Conservation (phyloP, 2,113 vertebrate genomes). For the Oncorhynchus gorbuscha region DNA sequence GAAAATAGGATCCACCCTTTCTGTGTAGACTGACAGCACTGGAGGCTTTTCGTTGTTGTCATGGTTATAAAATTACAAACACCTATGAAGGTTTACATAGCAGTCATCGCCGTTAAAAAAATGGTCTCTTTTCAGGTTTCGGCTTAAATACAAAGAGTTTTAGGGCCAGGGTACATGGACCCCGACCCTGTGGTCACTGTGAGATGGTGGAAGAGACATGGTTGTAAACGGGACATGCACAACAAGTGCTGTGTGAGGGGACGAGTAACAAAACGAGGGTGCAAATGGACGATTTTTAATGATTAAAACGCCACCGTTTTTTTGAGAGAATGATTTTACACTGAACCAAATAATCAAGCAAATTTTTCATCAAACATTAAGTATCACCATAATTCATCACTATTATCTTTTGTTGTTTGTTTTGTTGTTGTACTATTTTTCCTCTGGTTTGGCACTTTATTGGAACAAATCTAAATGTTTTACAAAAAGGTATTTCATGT, state of each 20-base stretch:
- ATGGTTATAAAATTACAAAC: slow-evolving; percentile 98
- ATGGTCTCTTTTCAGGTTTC: slow-evolving; percentile 73
- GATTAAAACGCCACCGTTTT: slow-evolving; percentile 64
- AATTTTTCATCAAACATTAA: slow-evolving; percentile 73
- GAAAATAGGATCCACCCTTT: slow-evolving; percentile 53
- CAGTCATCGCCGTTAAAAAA: slow-evolving; percentile 89
- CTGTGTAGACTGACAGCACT: slow-evolving; percentile 67
- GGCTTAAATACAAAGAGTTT: slow-evolving; percentile 78
- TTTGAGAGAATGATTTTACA: slow-evolving; percentile 68
- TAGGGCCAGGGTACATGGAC: slow-evolving; percentile 57
- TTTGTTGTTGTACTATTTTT: slow-evolving; percentile 59
- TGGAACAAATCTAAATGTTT: slow-evolving; percentile 85
- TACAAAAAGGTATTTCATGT: slow-evolving; percentile 84
- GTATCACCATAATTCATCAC: slow-evolving; percentile 69
- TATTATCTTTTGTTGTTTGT: slow-evolving; percentile 61
- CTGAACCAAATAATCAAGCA: slow-evolving; percentile 75
- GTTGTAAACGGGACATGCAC: slow-evolving; percentile 69
- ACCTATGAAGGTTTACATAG: slow-evolving; percentile 88
- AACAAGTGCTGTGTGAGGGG: slow-evolving; percentile 68
- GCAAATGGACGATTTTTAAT: slow-evolving; percentile 62
- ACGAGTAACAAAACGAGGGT: slow-evolving; percentile 60
- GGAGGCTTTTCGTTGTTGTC: slow-evolving; percentile 72
- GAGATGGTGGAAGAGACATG: slow-evolving; percentile 68
- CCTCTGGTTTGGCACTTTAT: slow-evolving; percentile 96
- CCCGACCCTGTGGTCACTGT: slow-evolving; percentile 63